These are phyloP conservation scores for Branchellion lobata DNA, from an alignment of 2,888 invertebrate genomes.

Conservation along the genomic window DNA sequence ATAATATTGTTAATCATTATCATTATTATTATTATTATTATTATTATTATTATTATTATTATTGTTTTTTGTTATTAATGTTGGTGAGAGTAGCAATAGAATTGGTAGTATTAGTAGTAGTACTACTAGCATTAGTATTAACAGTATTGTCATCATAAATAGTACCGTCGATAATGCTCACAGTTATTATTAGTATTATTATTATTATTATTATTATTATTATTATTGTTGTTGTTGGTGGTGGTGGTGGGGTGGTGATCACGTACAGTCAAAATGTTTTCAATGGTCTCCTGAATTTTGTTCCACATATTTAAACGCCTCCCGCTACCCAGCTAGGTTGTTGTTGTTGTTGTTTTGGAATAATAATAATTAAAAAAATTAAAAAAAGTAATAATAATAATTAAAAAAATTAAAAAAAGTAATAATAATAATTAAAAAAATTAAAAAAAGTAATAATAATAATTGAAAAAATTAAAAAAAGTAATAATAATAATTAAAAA, in stretches of 20 bases:
- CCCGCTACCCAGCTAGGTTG: not conserved
- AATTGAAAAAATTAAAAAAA: not conserved
- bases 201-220: constrained; percentile 1
- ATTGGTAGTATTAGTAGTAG: no score
- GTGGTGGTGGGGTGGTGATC: not conserved
- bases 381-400: not conserved
- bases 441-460: not conserved
- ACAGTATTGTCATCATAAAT: no score
- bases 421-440: not conserved
- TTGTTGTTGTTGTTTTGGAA: not conserved
- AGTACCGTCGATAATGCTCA: no score
- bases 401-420: no score
- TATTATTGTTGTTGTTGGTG: not conserved
- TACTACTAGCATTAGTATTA: no score
- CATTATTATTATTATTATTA: no score
- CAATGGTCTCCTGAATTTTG: constrained; percentile 8
- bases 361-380: not conserved
- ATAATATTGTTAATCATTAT: no score
- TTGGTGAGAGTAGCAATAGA: no score
- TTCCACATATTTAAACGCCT: constrained; percentile 6
- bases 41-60: no score
- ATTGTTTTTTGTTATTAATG: no score
- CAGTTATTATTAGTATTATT: not conserved
- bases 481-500: not conserved
- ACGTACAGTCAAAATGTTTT: constrained; percentile 6